Percentiles rank a stretch among this genome's conserved stretches.
These are phyloP conservation scores for Camelus bactrianus DNA, from an alignment of 2,113 vertebrate species.

Conservation along the genomic window DNA sequence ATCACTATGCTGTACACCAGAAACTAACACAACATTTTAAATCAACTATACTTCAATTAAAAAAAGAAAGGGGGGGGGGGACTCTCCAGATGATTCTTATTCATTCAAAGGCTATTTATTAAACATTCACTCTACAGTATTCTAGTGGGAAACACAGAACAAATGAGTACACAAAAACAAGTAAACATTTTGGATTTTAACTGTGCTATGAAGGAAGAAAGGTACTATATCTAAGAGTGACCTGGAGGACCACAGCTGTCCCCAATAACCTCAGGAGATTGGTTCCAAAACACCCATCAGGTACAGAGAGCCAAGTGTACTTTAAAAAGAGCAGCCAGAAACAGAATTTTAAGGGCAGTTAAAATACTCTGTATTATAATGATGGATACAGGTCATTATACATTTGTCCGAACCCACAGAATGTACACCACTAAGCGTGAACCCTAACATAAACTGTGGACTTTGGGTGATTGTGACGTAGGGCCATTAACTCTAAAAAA, in stretches of 20 bases:
- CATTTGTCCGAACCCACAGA: not conserved
- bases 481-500: not conserved
- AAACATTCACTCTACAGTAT: not conserved
- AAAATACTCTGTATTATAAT: not conserved
- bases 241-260: not conserved
- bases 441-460: not conserved
- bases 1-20: no score
- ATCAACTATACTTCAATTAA: no score
- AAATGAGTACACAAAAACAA: not conserved
- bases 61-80: no score
- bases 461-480: not conserved
- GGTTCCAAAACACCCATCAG: not conserved
- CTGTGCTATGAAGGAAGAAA: not conserved
- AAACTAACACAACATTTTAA: no score
- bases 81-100: constrained; percentile 13
- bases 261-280: not conserved
- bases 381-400: not conserved
- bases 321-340: not conserved
- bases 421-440: not conserved
- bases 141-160: constrained; percentile 13
- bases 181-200: constrained; percentile 47
- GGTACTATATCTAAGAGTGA: not conserved
- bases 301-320: not conserved
- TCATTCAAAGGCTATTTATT: constrained; percentile 48
- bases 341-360: not conserved